Percentiles rank a stretch among this genome's conserved stretches.
Evolutionary conservation across 2,888 invertebrate species (phyloP).

Genomic region (Oscheius myriophilus): DNA sequence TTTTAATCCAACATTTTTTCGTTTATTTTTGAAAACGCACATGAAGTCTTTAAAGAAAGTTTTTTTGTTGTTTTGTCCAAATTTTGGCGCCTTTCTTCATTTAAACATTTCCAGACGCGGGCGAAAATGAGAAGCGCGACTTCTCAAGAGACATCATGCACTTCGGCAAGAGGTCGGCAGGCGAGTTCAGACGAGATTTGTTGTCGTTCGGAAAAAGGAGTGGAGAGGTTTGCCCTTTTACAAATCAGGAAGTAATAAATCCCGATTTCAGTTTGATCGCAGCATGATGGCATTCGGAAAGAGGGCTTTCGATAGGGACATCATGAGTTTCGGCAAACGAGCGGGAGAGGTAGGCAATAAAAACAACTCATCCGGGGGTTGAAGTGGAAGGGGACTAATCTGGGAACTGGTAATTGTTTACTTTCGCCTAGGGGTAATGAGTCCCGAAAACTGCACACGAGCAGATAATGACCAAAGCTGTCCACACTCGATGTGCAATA

Average conservation of each 20-base stretch:
- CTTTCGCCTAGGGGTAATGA: background rate
- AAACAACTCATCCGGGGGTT: conserved; percentile 27
- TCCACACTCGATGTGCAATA: no score
- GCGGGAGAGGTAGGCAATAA: conserved; percentile 13
- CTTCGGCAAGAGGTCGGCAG: conserved; percentile 28
- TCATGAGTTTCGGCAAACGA: conserved; percentile 44
- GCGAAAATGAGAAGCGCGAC: conserved; percentile 15
- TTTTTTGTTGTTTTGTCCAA: no score
- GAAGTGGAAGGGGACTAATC: background rate
- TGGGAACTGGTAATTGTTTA: conserved; percentile 7
- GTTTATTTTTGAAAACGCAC: no score
- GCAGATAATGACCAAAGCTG: no score
- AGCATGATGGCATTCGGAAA: conserved; percentile 55
- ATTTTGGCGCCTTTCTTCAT: no score
- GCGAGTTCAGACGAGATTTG: conserved; percentile 20
- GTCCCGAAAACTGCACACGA: background rate
- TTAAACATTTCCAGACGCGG: background rate
- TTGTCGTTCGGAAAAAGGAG: conserved; percentile 15
- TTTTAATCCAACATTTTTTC: no score
- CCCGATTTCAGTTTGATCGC: conserved; percentile 29
- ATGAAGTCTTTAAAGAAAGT: no score
- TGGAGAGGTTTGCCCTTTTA: conserved; percentile 12
- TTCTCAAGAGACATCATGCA: conserved; percentile 34
- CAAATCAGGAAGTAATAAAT: background rate
- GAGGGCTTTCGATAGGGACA: conserved; percentile 28